A percentile compares a stretch with the other conserved stretches of the same genome.
Conservation (phyloP, 1,140 invertebrate species). For the Caenorhabditis inopinata region DNA sequence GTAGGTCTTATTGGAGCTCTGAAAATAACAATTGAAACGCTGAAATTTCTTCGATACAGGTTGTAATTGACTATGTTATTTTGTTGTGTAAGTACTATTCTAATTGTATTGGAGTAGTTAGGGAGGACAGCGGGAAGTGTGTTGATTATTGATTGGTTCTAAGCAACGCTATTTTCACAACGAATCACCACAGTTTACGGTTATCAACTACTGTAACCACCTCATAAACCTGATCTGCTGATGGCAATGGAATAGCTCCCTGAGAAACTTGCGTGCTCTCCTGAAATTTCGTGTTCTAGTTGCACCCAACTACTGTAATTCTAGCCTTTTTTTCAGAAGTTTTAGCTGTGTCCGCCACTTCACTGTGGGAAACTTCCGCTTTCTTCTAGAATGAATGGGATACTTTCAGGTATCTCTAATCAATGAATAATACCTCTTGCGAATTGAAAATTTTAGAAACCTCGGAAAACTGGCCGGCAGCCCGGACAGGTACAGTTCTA, state of each 20-base stretch:
- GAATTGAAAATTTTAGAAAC: slow-evolving; percentile 6
- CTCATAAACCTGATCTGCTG: slow-evolving; percentile 11
- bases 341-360: slow-evolving; percentile 14
- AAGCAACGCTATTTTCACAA: too few relatives aligned
- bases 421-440: slow-evolving; percentile 21
- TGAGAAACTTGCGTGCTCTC: slow-evolving; percentile 30
- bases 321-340: slow-evolving; percentile 3
- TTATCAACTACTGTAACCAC: not conserved
- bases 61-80: too few relatives aligned
- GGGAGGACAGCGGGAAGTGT: too few relatives aligned
- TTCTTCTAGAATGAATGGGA: too few relatives aligned
- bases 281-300: not conserved
- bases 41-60: too few relatives aligned
- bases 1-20: slow-evolving; percentile 18
- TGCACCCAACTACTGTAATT: not conserved
- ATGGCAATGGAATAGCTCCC: slow-evolving; percentile 6
- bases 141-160: not conserved
- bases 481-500: not conserved
- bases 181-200: not conserved
- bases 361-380: too few relatives aligned
- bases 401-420: too few relatives aligned
- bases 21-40: too few relatives aligned
- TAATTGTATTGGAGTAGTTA: too few relatives aligned
- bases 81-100: too few relatives aligned
- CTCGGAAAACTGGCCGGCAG: not conserved